Evolutionary conservation across 2,113 vertebrate species (phyloP), one percentile per base, ranked within the genome.

Genomic region (Dinomys branickii): DNA sequence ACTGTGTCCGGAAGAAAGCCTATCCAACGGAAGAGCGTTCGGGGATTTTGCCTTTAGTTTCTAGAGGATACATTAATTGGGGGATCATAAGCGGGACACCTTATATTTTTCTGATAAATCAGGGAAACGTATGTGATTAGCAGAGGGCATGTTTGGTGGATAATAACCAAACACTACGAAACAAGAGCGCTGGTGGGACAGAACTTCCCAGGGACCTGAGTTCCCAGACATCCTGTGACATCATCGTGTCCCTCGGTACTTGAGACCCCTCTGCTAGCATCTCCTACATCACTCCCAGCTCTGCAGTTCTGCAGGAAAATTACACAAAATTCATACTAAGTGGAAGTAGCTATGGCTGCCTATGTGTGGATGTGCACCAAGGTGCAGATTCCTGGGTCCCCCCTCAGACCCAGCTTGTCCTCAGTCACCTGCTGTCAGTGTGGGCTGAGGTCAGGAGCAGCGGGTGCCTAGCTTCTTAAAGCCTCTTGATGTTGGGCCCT

Each of bases 191-290:
- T 0, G 8, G 24, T 19, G 1, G 22, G 5, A 54, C 44, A 3
- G 63, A 5, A 86, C 24, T 22, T 28, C 52, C 41, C 41, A 16
- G 83, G 19, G 1, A 20, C 47, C 47, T 3, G 56, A 28, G 26
- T 24, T 20, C 58, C 30, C 5, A 0, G 8, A 6, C 61, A 41
- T 3, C 85, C 41, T 11, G 28, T 83, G 69, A 44, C 77, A 14
- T 20, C 77, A 3, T 20, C 19, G 0, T 7, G 17, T 38, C 7
- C 65, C 85, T 54, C 3, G 0, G 2, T 2, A 17, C 35, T 35
- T 59, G 14, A 12, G 7, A 2, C 4, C 44, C 35, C 16, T 4
- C 61, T 73, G 35, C 80, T 13, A 35, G 22, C 10, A 10, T 4
- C 22, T 41, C 67, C 9, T 1, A 3, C 13, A 1, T 7, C 2